Evolutionary conservation across 1,140 invertebrate species (phyloP).

Genomic region (Achatina immaculata): DNA sequence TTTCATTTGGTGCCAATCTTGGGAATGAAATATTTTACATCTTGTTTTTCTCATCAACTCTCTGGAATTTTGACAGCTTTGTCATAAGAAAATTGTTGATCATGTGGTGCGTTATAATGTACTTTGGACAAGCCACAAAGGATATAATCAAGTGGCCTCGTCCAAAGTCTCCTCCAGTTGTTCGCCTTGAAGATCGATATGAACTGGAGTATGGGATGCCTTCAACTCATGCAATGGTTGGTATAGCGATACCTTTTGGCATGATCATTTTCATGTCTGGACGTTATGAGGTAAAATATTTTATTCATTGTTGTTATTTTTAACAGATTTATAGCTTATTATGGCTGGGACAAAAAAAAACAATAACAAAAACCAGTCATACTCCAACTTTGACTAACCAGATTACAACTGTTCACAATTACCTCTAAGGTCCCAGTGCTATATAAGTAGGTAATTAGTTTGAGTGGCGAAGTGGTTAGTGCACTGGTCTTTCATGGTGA

Average conservation of each 20-base stretch:
- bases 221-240: constrained; percentile 93
- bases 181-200: constrained; percentile 83
- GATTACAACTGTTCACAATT: too few relatives aligned
- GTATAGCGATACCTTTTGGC: constrained; percentile 86
- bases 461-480: too few relatives aligned
- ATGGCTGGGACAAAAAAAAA: constrained; percentile 8
- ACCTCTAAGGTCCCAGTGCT: too few relatives aligned
- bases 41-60: constrained; percentile 89
- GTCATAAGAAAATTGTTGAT: constrained; percentile 77
- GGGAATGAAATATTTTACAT: constrained; percentile 92
- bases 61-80: constrained; percentile 83
- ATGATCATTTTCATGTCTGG: constrained; percentile 84
- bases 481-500: too few relatives aligned
- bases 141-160: constrained; percentile 83
- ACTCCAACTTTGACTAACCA: background rate
- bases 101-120: constrained; percentile 88
- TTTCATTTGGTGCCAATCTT: constrained; percentile 84
- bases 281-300: constrained; percentile 80
- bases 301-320: too few relatives aligned
- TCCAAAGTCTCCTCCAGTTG: constrained; percentile 84
- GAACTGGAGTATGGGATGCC: constrained; percentile 95
- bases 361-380: background rate
- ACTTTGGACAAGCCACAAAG: constrained; percentile 82
- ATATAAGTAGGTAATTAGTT: too few relatives aligned
- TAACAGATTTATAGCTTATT: background rate